phyloP scores from a whole-genome alignment of 2,113 vertebrate genomes.

The Dryoscopus gambensis region DNA sequence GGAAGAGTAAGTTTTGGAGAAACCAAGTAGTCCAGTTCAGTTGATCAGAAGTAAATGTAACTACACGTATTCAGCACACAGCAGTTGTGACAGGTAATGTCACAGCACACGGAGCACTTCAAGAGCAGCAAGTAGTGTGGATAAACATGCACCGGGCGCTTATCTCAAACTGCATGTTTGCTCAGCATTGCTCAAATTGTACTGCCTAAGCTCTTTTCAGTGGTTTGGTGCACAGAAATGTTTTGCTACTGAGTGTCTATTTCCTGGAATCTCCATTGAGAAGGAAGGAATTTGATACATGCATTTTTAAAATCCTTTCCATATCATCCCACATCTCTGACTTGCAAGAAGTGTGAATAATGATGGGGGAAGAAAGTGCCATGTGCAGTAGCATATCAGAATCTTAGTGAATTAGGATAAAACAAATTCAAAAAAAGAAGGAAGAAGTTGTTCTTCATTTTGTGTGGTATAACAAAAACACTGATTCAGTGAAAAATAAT shows the following conservation, averaged over 20 bases:
- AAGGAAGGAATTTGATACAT: neutral
- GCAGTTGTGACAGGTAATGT: neutral
- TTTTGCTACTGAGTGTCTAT: neutral
- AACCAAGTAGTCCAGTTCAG: neutral
- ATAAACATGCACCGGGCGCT: neutral
- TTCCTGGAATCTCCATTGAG: neutral
- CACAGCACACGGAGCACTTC: neutral
- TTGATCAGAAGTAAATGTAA: neutral
- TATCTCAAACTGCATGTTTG: neutral
- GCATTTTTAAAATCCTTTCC: neutral
- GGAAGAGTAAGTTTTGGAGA: neutral
- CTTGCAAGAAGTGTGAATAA: neutral
- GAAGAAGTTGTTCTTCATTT: neutral
- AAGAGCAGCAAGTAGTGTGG: neutral
- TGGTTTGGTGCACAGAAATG: neutral
- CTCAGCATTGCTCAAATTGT: neutral
- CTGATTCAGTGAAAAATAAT: neutral
- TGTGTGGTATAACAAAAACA: neutral
- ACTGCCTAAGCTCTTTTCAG: neutral
- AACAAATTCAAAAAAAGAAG: neutral
- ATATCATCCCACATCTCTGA: neutral
- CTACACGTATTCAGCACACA: neutral
- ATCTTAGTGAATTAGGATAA: neutral
- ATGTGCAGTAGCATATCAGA: neutral
- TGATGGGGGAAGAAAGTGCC: neutral